A percentile compares a stretch with the other conserved stretches of the same genome.
Conservation (phyloP, 1,140 invertebrate species). For the Grapholita molesta region DNA sequence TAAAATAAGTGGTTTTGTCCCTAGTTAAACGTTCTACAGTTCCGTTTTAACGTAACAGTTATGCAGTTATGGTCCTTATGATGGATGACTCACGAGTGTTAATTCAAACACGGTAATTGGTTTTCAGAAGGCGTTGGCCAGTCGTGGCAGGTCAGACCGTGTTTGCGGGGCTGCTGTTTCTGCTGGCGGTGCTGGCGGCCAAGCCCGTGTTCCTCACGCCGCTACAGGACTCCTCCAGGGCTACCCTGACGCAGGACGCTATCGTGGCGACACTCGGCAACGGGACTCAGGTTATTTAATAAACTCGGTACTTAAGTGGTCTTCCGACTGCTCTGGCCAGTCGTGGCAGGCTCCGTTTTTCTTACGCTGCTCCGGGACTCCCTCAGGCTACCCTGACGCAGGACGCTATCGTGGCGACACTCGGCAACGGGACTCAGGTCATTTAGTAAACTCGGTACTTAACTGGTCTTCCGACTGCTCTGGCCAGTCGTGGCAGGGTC, state of each 20-base stretch:
- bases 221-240: conserved; percentile 39
- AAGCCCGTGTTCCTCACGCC: conserved; percentile 61
- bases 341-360: conserved; percentile 48
- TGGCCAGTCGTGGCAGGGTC: conserved; percentile 45
- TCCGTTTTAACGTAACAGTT: no score
- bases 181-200: conserved; percentile 43
- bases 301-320: no score
- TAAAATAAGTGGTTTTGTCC: no score
- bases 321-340: conserved; percentile 35
- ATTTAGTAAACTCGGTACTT: not conserved
- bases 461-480: conserved; percentile 18
- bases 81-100: no score
- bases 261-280: conserved; percentile 38
- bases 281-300: no score
- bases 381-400: conserved; percentile 38
- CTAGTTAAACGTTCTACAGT: no score
- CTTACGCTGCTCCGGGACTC: conserved; percentile 49
- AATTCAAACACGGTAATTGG: no score
- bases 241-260: conserved; percentile 32
- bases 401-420: conserved; percentile 34
- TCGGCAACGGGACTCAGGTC: conserved; percentile 26
- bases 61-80: no score
- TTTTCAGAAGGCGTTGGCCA: conserved; percentile 35
- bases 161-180: conserved; percentile 42
- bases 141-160: conserved; percentile 38